A percentile compares a stretch with the other conserved stretches of the same genome.
phyloP scores from a whole-genome alignment of 2,113 vertebrate genomes.

The Corythaeola cristata region DNA sequence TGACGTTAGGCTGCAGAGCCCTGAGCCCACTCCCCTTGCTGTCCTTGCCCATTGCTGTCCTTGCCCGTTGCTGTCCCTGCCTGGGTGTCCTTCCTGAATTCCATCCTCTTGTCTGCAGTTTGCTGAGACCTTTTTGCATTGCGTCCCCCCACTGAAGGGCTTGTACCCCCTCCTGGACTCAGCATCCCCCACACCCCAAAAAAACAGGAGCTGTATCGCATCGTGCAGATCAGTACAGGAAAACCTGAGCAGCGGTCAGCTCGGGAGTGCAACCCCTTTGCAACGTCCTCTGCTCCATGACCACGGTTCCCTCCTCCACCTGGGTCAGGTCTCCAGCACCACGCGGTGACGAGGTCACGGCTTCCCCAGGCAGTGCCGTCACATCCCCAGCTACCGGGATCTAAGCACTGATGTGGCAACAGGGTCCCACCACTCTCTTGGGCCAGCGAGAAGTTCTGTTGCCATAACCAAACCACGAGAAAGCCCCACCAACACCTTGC shows the following conservation, averaged over 20 bases:
- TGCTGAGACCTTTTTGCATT: not conserved
- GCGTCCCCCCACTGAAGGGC: not conserved
- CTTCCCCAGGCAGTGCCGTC: not conserved
- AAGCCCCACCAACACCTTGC: not conserved
- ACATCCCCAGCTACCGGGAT: not conserved
- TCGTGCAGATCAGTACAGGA: not conserved
- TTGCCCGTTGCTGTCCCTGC: not conserved
- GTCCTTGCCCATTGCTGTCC: no score
- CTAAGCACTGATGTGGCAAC: not conserved
- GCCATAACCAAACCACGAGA: not conserved
- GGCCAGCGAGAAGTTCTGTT: not conserved
- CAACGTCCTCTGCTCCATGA: not conserved
- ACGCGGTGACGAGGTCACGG: not conserved
- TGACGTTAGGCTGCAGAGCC: not conserved
- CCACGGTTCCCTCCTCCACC: not conserved
- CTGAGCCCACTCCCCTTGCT: no score
- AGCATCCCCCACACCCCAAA: not conserved
- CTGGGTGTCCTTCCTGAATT: not conserved
- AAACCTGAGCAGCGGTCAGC: not conserved
- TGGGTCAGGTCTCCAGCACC: not conserved
- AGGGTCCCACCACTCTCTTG: accelerated
- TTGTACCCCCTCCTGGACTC: not conserved
- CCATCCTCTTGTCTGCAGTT: not conserved
- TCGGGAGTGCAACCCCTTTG: not conserved
- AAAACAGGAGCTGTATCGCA: not conserved